Conservation (phyloP, 2,113 vertebrate species). For the Lichenostomus cassidix region DNA sequence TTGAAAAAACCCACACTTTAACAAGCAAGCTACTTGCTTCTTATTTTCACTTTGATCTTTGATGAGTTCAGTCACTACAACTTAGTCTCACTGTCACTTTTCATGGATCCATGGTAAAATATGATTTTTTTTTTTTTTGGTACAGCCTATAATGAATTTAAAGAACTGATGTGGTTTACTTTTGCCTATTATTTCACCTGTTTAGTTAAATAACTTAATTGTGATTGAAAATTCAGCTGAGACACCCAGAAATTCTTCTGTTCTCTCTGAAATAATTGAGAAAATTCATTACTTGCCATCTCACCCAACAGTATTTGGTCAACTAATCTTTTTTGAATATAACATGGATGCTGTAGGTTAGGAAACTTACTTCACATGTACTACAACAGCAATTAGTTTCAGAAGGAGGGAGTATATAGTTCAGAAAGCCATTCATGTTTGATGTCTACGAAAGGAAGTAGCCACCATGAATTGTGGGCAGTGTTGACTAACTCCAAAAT, state of each 20-base stretch:
- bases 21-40: background rate
- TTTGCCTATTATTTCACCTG: background rate
- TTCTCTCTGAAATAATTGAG: background rate
- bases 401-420: background rate
- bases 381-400: background rate
- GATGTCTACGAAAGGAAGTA: background rate
- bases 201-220: background rate
- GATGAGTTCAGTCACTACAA: background rate
- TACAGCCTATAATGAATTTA: background rate
- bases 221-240: background rate
- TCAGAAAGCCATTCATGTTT: background rate
- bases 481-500: background rate
- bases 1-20: background rate
- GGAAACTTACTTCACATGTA: background rate
- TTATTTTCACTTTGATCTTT: background rate
- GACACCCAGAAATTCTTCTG: background rate
- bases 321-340: background rate
- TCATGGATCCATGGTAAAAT: background rate
- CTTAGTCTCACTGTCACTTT: background rate
- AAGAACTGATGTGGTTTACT: background rate
- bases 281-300: background rate
- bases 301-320: background rate
- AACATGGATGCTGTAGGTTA: background rate
- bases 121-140: background rate
- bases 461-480: background rate